These are phyloP conservation scores for Acropternis orthonyx DNA, from an alignment of 2,797 vertebrate species.

Conservation along the genomic window DNA sequence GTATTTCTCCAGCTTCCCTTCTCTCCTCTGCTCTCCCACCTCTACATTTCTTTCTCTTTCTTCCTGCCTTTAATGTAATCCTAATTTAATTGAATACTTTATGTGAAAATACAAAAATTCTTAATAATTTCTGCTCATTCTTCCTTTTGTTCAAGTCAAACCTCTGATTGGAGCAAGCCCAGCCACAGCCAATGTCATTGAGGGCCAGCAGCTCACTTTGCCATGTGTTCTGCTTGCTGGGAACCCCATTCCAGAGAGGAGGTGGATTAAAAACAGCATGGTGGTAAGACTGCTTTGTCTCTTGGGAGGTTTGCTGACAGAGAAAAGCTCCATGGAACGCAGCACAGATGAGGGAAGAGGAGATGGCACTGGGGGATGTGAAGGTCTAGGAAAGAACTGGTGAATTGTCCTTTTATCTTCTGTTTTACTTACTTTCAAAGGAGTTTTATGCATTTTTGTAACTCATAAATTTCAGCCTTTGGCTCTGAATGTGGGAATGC, in stretches of 20 bases:
- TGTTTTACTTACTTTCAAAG: neutral
- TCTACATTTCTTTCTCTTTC: neutral
- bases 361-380: neutral
- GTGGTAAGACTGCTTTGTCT: constrained; percentile 78
- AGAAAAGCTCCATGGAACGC: neutral
- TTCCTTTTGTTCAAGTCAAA: constrained; percentile 73
- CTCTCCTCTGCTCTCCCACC: neutral
- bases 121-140: neutral
- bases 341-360: neutral
- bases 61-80: neutral
- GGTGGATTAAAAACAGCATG: constrained; percentile 89
- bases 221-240: constrained; percentile 91
- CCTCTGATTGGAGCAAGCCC: constrained; percentile 91
- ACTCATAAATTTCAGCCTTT: neutral
- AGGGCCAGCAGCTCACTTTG: constrained; percentile 91
- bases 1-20: neutral
- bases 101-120: neutral
- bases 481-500: neutral
- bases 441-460: neutral
- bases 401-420: neutral
- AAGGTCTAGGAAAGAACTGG: neutral
- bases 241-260: constrained; percentile 91
- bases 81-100: neutral
- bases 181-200: constrained; percentile 83
- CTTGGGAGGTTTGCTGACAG: neutral